A percentile compares a stretch with the other conserved stretches of the same genome.
Evolutionary conservation across 2,113 vertebrate species (phyloP).

Genomic region (Nothocercus julius): DNA sequence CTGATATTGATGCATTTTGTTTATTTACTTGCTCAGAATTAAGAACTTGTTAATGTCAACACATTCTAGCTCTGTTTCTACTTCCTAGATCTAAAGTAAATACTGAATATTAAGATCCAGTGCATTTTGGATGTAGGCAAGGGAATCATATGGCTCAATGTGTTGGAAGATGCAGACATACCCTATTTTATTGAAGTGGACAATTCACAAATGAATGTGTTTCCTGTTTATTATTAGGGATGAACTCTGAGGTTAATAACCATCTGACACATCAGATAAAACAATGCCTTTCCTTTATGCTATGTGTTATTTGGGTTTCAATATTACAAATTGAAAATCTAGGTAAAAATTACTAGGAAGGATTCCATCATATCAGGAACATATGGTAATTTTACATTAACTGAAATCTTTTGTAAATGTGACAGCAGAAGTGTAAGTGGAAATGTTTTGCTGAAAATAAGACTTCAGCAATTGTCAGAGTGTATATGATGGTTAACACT

Average conservation of each 20-base stretch:
- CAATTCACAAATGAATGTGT: background rate
- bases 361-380: background rate
- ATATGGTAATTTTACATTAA: constrained; percentile 17
- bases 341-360: background rate
- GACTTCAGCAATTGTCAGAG: background rate
- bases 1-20: background rate
- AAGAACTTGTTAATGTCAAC: background rate
- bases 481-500: background rate
- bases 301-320: background rate
- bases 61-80: background rate
- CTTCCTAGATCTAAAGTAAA: background rate
- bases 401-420: constrained; percentile 10
- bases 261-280: background rate
- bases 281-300: background rate
- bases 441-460: constrained; percentile 49
- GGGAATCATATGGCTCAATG: background rate
- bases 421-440: constrained; percentile 38
- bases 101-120: background rate
- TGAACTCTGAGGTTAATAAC: background rate
- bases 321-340: background rate
- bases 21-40: background rate
- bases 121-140: background rate
- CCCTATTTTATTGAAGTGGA: background rate
- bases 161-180: background rate
- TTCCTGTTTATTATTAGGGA: background rate